Base-by-base conservation (phyloP, 2,888 invertebrate genomes). In the Formica aserva region DNA sequence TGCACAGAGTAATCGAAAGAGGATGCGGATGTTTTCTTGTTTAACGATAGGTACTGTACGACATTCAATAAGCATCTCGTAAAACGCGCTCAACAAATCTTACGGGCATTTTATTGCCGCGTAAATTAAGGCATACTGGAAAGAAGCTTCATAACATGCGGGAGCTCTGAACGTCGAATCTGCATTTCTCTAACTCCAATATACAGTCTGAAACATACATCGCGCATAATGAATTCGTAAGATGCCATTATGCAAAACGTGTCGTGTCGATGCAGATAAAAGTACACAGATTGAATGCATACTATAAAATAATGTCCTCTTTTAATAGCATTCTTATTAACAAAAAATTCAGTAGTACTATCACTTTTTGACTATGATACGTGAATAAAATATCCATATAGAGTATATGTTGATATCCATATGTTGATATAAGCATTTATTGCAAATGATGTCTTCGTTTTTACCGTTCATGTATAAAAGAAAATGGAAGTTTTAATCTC, bases 61-160 rank as follows among this genome's bases (percentile, higher is more conserved):
- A 77, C 67, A 67, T 77, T 67, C 77, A 77, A 77, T 57, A 77
- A 77, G 76, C 66, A 66, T 76, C 76, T 76, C 76, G 76, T 76
- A 76, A 76, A 76, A 52, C 52, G 48, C 65, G 76, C 35, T 66
- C 76, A 76, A 76, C 76, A 76, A 76, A 76, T 76, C 76, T 76
- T 35, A 66, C 29, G 55, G 67, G 29, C n/a, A 41, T 77, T 67
- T 77, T 77, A 77, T 67, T 67, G 41, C 29, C 69, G 57, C 38
- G 67, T 77, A 77, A 77, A 77, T 77, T 77, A 67, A 77, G 41
- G 77, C 67, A 77, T 57, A 29, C 55, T 41, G 41, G 77, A 77
- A 77, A 77, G 77, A 77, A 77, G 55, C 66, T 66, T 55, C 55
- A 55, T 66, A 35, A 38, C 11, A 76, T 26, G 48, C 63, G 65